These are phyloP conservation scores for Nowickia ferox DNA, from an alignment of 2,888 invertebrate species.

Conservation along the genomic window DNA sequence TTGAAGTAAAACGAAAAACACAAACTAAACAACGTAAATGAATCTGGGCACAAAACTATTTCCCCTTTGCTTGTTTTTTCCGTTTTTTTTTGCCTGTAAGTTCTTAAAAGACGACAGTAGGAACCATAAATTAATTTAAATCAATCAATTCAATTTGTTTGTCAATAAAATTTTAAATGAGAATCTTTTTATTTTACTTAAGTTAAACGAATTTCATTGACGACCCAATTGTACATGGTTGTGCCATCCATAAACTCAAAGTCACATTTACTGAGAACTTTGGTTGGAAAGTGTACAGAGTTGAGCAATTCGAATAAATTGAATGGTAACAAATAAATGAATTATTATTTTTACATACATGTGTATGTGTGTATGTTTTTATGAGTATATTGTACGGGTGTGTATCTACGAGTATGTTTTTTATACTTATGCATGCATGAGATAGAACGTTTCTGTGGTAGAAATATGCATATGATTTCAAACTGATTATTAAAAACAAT, in stretches of 20 bases:
- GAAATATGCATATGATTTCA: constrained; percentile 32
- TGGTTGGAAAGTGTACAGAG: constrained; percentile 60
- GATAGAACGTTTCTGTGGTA: background rate
- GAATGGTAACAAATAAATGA: constrained; percentile 70
- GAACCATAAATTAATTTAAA: constrained; percentile 83
- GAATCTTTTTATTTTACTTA: constrained; percentile 73
- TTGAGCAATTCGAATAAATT: constrained; percentile 63
- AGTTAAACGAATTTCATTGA: constrained; percentile 81
- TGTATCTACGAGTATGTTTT: background rate
- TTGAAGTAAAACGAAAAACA: background rate
- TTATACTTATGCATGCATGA: background rate
- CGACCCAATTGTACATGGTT: constrained; percentile 78
- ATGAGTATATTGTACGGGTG: background rate
- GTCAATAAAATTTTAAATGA: constrained; percentile 83
- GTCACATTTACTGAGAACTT: constrained; percentile 66
- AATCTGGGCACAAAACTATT: constrained; percentile 28
- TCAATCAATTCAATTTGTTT: constrained; percentile 84
- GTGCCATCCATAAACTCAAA: constrained; percentile 69
- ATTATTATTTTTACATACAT: too few relatives aligned
- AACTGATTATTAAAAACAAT: constrained; percentile 72
- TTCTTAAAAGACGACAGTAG: constrained; percentile 66
- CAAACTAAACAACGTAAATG: background rate
- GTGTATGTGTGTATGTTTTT: constrained; percentile 14
- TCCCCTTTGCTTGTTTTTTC: background rate
- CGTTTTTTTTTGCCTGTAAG: constrained; percentile 8